These are phyloP conservation scores for Oceanodroma tethys DNA, from an alignment of 2,113 vertebrate species.

Conservation along the genomic window DNA sequence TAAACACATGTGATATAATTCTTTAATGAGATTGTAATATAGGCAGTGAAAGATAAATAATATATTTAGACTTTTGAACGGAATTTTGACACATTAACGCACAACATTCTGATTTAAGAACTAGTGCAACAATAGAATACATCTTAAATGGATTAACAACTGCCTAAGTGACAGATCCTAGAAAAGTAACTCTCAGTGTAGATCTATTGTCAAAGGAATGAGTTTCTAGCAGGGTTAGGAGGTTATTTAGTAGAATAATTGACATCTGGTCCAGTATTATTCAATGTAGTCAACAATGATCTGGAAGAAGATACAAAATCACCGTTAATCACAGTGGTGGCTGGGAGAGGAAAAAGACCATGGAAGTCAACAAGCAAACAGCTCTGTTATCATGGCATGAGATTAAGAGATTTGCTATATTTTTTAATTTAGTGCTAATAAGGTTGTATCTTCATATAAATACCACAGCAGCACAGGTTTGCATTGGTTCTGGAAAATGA, in stretches of 20 bases:
- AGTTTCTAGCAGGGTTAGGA: neutral
- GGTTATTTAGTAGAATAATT: neutral
- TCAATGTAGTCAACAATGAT: neutral
- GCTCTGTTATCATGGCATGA: neutral
- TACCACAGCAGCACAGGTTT: neutral
- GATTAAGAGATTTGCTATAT: neutral
- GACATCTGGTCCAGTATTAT: neutral
- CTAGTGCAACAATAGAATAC: neutral
- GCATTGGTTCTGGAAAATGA: neutral
- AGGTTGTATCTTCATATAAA: neutral
- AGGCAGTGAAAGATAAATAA: slow-evolving; percentile 5
- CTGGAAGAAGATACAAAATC: neutral
- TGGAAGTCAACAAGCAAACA: neutral
- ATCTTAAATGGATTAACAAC: neutral
- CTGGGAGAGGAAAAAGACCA: neutral
- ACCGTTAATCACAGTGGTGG: neutral
- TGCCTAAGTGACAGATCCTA: neutral
- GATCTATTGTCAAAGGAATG: neutral
- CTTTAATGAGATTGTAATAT: neutral
- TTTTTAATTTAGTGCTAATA: neutral
- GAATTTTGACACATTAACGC: slow-evolving; percentile 25
- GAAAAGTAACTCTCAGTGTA: neutral
- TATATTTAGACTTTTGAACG: neutral
- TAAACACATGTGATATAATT: neutral
- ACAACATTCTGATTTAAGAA: slow-evolving; percentile 15